These are phyloP conservation scores for Sminthopsis crassicaudata DNA, from an alignment of 2,113 vertebrate genomes.

Conservation along the genomic window DNA sequence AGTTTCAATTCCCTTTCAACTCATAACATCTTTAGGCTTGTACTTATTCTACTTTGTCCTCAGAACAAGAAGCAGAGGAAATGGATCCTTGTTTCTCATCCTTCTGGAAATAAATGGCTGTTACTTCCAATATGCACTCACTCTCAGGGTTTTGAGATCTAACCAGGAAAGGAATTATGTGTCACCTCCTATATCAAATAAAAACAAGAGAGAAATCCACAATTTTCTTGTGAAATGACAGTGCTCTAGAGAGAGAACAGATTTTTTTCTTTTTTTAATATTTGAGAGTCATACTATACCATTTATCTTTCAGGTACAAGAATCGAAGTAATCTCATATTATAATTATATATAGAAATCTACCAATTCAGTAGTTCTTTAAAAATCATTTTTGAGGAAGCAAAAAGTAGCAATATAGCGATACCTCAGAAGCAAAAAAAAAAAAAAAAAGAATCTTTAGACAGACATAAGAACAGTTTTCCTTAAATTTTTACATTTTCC, in stretches of 20 bases:
- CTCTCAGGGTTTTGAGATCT: not conserved
- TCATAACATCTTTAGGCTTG: not conserved
- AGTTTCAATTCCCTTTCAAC: not conserved
- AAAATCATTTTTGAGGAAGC: not conserved
- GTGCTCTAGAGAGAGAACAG: rapidly evolving
- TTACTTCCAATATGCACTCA: rapidly evolving
- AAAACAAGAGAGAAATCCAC: not conserved
- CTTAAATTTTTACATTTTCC: not conserved
- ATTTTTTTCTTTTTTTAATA: not conserved
- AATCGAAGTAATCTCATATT: not conserved
- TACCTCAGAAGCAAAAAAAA: not conserved
- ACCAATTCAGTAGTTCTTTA: not conserved
- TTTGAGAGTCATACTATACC: rapidly evolving
- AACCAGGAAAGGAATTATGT: not conserved
- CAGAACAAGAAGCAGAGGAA: not conserved
- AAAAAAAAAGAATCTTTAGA: too few relatives aligned
- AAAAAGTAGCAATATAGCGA: not conserved
- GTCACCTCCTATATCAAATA: not conserved
- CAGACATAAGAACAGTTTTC: not conserved
- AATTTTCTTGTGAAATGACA: not conserved
- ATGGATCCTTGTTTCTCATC: not conserved
- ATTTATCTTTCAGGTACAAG: not conserved
- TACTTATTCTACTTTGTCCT: not conserved
- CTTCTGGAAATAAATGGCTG: rapidly evolving
- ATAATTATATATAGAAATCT: not conserved